Percentiles rank a stretch among this genome's conserved stretches.
phyloP scores from a whole-genome alignment of 2,888 invertebrate species.

The Cheilosia pagana region DNA sequence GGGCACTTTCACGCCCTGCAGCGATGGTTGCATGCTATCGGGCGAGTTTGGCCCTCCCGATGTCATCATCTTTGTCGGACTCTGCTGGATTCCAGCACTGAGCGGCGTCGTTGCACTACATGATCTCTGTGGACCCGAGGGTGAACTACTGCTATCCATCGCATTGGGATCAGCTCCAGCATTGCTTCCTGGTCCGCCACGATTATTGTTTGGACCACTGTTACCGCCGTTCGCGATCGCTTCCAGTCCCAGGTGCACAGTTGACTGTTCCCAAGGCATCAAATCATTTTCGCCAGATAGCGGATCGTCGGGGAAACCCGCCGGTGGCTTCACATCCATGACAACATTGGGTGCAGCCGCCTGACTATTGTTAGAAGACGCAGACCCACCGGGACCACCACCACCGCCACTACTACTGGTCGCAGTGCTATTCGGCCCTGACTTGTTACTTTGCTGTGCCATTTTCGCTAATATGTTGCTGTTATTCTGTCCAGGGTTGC shows the following conservation, averaged over 20 bases:
- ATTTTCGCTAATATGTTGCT: constrained; percentile 74
- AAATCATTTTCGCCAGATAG: constrained; percentile 83
- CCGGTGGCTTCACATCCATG: constrained; percentile 78
- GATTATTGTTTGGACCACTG: constrained; percentile 43
- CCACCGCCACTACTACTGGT: constrained; percentile 85
- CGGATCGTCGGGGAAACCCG: constrained; percentile 69
- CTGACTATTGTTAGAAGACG: constrained; percentile 85
- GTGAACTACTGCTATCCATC: constrained; percentile 66
- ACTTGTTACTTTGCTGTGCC: constrained; percentile 66
- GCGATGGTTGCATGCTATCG: constrained; percentile 85
- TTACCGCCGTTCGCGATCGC: constrained; percentile 72
- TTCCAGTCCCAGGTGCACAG: constrained; percentile 77
- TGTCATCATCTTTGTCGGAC: constrained; percentile 59
- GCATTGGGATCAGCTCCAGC: constrained; percentile 65
- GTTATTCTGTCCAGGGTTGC: constrained; percentile 59
- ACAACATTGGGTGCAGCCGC: constrained; percentile 79
- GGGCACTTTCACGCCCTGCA: constrained; percentile 94
- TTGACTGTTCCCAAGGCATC: constrained; percentile 84
- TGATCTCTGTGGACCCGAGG: constrained; percentile 49
- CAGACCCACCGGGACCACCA: constrained; percentile 32
- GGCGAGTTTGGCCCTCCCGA: constrained; percentile 71
- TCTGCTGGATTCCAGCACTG: constrained; percentile 63
- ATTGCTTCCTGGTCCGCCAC: constrained; percentile 30
- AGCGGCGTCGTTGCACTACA: constrained; percentile 59
- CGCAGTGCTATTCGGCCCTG: constrained; percentile 56